phyloP scores from a whole-genome alignment of 2,797 vertebrate species.

The Columba guinea region DNA sequence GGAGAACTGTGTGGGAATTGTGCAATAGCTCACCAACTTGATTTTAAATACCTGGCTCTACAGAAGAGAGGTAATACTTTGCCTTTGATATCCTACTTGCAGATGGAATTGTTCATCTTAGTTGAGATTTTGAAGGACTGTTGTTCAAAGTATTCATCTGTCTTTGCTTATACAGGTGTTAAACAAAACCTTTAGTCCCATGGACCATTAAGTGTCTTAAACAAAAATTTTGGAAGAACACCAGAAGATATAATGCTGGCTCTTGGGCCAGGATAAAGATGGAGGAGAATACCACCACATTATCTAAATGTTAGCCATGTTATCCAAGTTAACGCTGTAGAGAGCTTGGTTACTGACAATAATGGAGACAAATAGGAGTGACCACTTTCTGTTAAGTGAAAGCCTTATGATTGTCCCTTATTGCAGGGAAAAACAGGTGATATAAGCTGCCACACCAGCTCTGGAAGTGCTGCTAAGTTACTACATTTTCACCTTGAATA shows the following conservation, averaged over 20 bases:
- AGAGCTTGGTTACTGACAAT: background rate
- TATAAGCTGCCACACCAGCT: background rate
- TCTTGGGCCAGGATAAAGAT: background rate
- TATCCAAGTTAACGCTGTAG: fast-evolving
- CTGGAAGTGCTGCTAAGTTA: background rate
- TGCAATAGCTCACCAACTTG: background rate
- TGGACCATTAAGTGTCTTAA: background rate
- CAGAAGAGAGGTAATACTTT: background rate
- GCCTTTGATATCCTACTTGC: background rate
- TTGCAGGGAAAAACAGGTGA: background rate
- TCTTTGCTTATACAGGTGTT: background rate
- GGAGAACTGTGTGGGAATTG: background rate
- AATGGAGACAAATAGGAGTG: background rate
- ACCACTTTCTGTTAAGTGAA: background rate
- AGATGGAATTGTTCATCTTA: background rate
- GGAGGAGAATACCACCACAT: background rate
- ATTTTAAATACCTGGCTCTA: background rate
- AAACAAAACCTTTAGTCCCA: background rate
- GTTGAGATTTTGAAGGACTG: background rate
- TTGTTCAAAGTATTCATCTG: background rate
- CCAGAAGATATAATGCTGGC: background rate
- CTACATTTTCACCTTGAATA: background rate
- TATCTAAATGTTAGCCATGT: background rate
- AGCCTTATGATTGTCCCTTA: background rate
- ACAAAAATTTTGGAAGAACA: background rate